Percentiles rank a stretch among this genome's conserved stretches.
phyloP scores from a whole-genome alignment of 2,113 vertebrate species.

The Buteo buteo region DNA sequence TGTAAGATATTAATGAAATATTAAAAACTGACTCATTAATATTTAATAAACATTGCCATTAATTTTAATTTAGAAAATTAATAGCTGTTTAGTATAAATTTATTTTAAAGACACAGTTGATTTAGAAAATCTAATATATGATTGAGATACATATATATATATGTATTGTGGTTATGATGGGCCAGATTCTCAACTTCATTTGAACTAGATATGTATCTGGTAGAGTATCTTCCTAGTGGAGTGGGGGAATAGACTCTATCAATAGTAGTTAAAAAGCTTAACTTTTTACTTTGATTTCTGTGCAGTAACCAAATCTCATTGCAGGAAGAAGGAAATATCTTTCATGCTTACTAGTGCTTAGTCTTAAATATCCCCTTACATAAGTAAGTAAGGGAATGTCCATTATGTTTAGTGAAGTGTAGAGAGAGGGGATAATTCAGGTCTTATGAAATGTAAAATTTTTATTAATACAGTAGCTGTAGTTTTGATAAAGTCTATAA shows the following conservation, averaged over 20 bases:
- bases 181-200: background rate
- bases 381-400: background rate
- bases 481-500: background rate
- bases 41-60: background rate
- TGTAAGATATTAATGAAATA: background rate
- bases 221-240: background rate
- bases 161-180: background rate
- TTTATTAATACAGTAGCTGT: background rate
- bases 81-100: background rate
- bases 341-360: background rate
- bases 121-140: background rate
- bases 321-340: background rate
- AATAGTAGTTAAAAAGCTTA: background rate
- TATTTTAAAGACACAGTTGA: background rate
- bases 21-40: background rate
- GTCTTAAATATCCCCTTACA: background rate
- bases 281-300: background rate
- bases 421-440: background rate
- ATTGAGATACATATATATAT: too few relatives aligned
- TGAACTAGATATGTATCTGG: background rate
- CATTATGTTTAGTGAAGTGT: background rate
- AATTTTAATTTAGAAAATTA: background rate
- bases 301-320: background rate
- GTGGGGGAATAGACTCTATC: background rate
- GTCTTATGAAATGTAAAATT: background rate